Base-by-base conservation (phyloP, 2,797 vertebrate species). In the Peromyscus eremicus region DNA sequence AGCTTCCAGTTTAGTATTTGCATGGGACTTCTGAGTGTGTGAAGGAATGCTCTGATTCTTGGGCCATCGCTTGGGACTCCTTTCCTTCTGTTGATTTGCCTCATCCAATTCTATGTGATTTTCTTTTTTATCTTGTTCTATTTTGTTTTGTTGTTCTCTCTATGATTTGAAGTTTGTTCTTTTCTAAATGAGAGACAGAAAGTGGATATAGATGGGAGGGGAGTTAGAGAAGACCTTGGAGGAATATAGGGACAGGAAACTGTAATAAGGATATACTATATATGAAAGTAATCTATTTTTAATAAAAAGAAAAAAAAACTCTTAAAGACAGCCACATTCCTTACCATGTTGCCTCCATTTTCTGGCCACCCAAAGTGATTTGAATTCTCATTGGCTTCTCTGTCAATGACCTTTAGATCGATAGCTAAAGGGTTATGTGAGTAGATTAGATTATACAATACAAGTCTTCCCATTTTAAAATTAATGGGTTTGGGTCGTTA, bases 381-480 rank as follows among this genome's bases (percentile, higher is more conserved):
- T 86, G 32, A 76, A 82, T n/a, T 70, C 25, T 73, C 9, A 49
- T 94, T 86, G 62, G 14, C 4, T 88, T 95, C 66, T 92, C 62
- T 49, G 40, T 79, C n/a, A 52, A 3, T 80, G 79, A 89, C 11
- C 49, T 70, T 0, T 73, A 84, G 40, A 77, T 49, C 19, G 7
- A 11, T 43, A 25, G 52, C 77, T 90, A 77, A 73, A 80, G 9
- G 25, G 0, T 13, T 52, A 37, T 80, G 7, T 73, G 21, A 87
- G 40, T 81, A 91, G 0, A 1, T 60, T 40, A 92, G 29, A 88
- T 21, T 25, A 55, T 80, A 12, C 0, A n/a, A 84, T 27, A 92
- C 73, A 49, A 62, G 71, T 81, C 17, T 76, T 16, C 25, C 34
- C 49, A 77, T 60, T 29, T 83, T 93, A 75, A 97, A 80, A n/a